Evolutionary conservation across 2,797 vertebrate genomes (phyloP).

Genomic region (Botia almorhae): DNA sequence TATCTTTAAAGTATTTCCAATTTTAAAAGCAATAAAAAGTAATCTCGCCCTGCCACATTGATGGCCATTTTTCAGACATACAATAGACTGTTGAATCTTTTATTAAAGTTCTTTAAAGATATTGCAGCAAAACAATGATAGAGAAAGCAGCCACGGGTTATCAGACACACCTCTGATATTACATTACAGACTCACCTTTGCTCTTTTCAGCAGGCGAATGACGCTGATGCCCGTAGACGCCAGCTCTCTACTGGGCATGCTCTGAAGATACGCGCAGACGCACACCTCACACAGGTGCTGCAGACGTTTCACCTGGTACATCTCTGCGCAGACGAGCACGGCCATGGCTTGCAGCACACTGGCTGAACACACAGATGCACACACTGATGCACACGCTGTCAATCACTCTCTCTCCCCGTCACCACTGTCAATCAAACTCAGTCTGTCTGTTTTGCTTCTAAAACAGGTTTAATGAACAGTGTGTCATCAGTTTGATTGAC

Average conservation of each 20-base stretch:
- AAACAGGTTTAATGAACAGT: slow-evolving; percentile 7
- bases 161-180: too few species aligned
- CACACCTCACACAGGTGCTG: slow-evolving; percentile 96
- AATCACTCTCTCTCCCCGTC: slow-evolving; percentile 39
- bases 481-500: slow-evolving; percentile 38
- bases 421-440: slow-evolving; percentile 27
- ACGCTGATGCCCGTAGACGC: slow-evolving; percentile 90
- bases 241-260: slow-evolving; percentile 95
- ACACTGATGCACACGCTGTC: slow-evolving; percentile 45
- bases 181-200: slow-evolving; percentile 81
- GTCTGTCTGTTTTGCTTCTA: neutral
- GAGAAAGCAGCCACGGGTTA: too few species aligned
- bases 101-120: neutral
- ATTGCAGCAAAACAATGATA: neutral
- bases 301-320: slow-evolving; percentile 97
- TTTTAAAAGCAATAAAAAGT: too few species aligned
- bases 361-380: slow-evolving; percentile 75
- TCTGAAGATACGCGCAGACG: slow-evolving; percentile 93
- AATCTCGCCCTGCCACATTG: too few species aligned
- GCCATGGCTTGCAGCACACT: slow-evolving; percentile 97
- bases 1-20: too few species aligned
- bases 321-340: slow-evolving; percentile 94
- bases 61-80: too few species aligned
- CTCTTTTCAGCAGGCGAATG: slow-evolving; percentile 88
- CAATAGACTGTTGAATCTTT: too few species aligned